A percentile compares a stretch with the other conserved stretches of the same genome.
These are phyloP conservation scores for Arvicanthis niloticus DNA, from an alignment of 2,113 vertebrate species.

Conservation along the genomic window DNA sequence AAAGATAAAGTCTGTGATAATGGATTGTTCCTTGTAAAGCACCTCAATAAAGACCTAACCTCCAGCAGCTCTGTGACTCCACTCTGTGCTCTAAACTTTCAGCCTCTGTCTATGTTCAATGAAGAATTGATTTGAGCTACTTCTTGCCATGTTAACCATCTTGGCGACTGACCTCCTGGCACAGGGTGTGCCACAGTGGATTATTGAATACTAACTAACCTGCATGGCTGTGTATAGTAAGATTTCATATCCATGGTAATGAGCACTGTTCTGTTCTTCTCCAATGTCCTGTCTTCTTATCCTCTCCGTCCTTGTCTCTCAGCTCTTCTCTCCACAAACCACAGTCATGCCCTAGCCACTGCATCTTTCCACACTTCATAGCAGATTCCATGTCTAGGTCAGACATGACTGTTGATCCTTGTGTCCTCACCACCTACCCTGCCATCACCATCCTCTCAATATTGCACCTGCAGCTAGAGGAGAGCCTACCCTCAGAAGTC, in stretches of 20 bases:
- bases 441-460: not conserved
- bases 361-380: not conserved
- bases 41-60: conserved; percentile 14
- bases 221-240: not conserved
- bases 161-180: not conserved
- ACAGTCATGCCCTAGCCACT: not conserved
- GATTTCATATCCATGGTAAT: not conserved
- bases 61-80: not conserved
- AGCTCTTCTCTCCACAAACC: not conserved
- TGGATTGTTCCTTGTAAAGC: not conserved
- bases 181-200: not conserved
- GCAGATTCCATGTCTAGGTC: not conserved
- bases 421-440: not conserved
- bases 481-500: not conserved
- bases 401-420: not conserved
- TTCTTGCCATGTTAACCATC: not conserved
- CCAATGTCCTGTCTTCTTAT: not conserved
- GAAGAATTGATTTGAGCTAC: not conserved
- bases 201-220: not conserved
- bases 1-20: not conserved
- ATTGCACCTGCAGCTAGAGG: not conserved
- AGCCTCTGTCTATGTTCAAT: not conserved
- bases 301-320: not conserved
- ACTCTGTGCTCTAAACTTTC: not conserved
- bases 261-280: not conserved